phyloP scores from a whole-genome alignment of 2,888 invertebrate species.

The Lucinisca nassula region DNA sequence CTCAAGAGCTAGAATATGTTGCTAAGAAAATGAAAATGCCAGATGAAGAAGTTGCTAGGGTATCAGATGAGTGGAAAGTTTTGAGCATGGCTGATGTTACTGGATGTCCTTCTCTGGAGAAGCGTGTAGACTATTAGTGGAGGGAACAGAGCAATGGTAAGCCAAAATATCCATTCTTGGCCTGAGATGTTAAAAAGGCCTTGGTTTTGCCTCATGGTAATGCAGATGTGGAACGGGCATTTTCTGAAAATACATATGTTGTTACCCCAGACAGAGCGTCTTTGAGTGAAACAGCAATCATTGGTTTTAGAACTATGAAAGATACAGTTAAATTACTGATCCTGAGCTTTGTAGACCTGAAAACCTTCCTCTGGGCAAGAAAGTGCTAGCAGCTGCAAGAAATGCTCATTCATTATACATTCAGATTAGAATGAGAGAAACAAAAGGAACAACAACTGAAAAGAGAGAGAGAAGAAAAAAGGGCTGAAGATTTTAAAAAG shows the following conservation, averaged over 20 bases:
- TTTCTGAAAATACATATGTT: conserved; percentile 3
- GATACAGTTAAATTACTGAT: conserved; percentile 1
- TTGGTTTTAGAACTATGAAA: not conserved
- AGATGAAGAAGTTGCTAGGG: not conserved
- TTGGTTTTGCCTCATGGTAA: conserved; percentile 54
- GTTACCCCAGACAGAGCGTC: not conserved
- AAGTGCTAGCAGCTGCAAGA: not conserved
- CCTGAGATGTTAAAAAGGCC: conserved; percentile 26
- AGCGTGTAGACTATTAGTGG: not conserved
- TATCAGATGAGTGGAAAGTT: conserved; percentile 5
- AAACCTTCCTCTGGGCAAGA: not conserved
- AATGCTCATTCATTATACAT: not conserved
- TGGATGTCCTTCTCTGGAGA: not conserved
- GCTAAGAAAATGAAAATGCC: not conserved
- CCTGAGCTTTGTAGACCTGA: not conserved
- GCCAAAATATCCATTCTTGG: not conserved
- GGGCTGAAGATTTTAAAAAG: not conserved
- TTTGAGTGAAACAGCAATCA: not conserved
- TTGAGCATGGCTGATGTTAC: not conserved
- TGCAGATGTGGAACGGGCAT: conserved; percentile 47
- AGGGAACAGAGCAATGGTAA: not conserved
- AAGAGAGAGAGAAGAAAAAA: not conserved
- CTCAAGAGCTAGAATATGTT: not conserved
- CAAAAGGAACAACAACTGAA: not conserved
- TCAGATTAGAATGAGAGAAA: not conserved